Conservation (phyloP, 2,797 vertebrate genomes). For the Emys orbicularis region DNA sequence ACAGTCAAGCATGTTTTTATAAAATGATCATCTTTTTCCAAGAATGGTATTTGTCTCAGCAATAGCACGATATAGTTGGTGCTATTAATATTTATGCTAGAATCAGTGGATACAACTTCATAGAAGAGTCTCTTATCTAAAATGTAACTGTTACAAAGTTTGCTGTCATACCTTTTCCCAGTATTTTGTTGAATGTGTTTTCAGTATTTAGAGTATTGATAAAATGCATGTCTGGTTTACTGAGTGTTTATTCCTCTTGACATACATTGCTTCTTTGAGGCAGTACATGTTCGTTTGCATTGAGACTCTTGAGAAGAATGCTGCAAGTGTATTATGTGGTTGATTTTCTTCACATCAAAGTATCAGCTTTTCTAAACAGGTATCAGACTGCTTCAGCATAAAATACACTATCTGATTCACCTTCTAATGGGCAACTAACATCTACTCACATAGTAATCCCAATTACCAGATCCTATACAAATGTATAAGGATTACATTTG, state of each 20-base stretch:
- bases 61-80: constrained; percentile 5
- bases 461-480: constrained; percentile 49
- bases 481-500: constrained; percentile 38
- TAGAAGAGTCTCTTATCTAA: constrained; percentile 59
- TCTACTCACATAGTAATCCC: constrained; percentile 72
- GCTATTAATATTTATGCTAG: constrained; percentile 64
- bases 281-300: constrained; percentile 46
- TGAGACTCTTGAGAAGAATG: constrained; percentile 67
- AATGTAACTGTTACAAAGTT: constrained; percentile 46
- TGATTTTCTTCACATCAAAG: constrained; percentile 69
- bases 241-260: constrained; percentile 74
- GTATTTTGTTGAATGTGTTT: constrained; percentile 47
- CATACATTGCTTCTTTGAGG: constrained; percentile 35
- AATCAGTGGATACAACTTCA: constrained; percentile 48
- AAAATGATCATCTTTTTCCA: not conserved
- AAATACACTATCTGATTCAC: constrained; percentile 52
- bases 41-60: constrained; percentile 1
- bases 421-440: constrained; percentile 55
- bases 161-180: constrained; percentile 35
- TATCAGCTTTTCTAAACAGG: constrained; percentile 48
- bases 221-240: constrained; percentile 66
- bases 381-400: constrained; percentile 52
- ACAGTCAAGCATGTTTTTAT: not conserved
- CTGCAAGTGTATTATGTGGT: constrained; percentile 54
- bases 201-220: constrained; percentile 41